Evolutionary conservation across 2,113 vertebrate genomes (phyloP).

Genomic region (Naja naja): DNA sequence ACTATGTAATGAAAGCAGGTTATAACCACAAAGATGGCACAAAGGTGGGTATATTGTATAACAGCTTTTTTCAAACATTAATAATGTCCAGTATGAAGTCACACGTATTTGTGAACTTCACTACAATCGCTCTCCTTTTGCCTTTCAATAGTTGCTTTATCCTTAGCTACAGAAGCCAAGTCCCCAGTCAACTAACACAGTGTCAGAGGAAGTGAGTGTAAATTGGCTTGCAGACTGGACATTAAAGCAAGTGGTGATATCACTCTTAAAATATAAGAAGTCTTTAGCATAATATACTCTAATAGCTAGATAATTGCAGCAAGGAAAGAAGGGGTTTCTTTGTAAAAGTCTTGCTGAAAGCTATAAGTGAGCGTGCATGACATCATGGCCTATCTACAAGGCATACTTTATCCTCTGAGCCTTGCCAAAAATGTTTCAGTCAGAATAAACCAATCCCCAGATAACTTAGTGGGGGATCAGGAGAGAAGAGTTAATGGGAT

Average conservation of each 20-base stretch:
- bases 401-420: slow-evolving; percentile 77
- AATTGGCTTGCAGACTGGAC: slow-evolving; percentile 72
- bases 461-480: slow-evolving; percentile 64
- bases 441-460: slow-evolving; percentile 59
- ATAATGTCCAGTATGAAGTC: not conserved
- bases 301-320: slow-evolving; percentile 75
- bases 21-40: not conserved
- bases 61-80: not conserved
- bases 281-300: slow-evolving; percentile 75
- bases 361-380: slow-evolving; percentile 79
- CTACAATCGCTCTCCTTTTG: slow-evolving; percentile 20
- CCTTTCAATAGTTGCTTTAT: slow-evolving; percentile 70
- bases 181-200: slow-evolving; percentile 57
- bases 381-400: slow-evolving; percentile 81
- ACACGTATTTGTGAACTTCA: slow-evolving; percentile 27
- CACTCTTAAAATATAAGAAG: slow-evolving; percentile 79
- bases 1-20: not conserved
- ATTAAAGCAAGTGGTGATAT: slow-evolving; percentile 73
- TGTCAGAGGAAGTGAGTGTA: slow-evolving; percentile 73
- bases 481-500: slow-evolving; percentile 71
- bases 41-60: not conserved
- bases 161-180: slow-evolving; percentile 63
- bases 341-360: slow-evolving; percentile 64
- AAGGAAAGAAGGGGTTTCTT: slow-evolving; percentile 72
- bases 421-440: slow-evolving; percentile 56